A percentile compares a stretch with the other conserved stretches of the same genome.
phyloP scores from a whole-genome alignment of 2,888 invertebrate genomes.

The Conchocele bisecta region DNA sequence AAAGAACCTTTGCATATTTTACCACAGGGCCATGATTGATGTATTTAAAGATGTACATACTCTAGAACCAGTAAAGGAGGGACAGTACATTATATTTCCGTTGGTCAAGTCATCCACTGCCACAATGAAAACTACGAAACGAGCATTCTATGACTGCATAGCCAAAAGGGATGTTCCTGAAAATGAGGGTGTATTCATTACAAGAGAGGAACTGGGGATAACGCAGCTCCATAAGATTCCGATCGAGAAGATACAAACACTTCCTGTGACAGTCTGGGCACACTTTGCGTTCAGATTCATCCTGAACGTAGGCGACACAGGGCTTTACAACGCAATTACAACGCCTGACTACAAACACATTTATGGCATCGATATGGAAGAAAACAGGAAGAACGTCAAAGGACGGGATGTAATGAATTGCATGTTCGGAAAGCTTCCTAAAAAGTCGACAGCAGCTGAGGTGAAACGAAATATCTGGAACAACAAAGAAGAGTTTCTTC shows the following conservation, averaged over 20 bases:
- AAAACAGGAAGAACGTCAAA: constrained; percentile 33
- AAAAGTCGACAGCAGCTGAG: constrained; percentile 5
- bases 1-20: constrained; percentile 35
- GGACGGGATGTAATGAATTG: constrained; percentile 32
- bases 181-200: constrained; percentile 35
- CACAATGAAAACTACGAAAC: not conserved
- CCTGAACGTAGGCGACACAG: constrained; percentile 40
- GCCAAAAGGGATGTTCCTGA: constrained; percentile 23
- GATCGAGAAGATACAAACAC: not conserved
- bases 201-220: constrained; percentile 34
- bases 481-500: constrained; percentile 9
- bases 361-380: constrained; percentile 50
- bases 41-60: constrained; percentile 37
- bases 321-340: constrained; percentile 43
- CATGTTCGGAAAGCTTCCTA: constrained; percentile 39
- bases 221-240: constrained; percentile 35
- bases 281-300: constrained; percentile 37
- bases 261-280: constrained; percentile 35
- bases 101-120: constrained; percentile 11
- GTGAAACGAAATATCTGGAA: constrained; percentile 5
- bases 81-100: constrained; percentile 28
- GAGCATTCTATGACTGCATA: constrained; percentile 42
- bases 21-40: constrained; percentile 35
- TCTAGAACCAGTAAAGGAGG: constrained; percentile 12
- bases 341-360: constrained; percentile 18